Conservation (phyloP, 2,888 invertebrate species). For the Epinotia brunnichana region DNA sequence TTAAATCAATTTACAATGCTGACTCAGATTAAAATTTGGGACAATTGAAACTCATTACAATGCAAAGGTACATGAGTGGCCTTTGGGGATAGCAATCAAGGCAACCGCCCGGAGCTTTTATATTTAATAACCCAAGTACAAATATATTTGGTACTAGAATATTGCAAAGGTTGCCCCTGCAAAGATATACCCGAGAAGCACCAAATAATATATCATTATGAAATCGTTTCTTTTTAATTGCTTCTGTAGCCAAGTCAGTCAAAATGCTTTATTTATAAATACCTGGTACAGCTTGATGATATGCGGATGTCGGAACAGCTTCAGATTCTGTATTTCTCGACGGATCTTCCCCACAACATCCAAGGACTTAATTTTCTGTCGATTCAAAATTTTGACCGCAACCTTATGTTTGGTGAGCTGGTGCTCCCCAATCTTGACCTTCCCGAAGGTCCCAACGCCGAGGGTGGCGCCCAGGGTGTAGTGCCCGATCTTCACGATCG, state of each 20-base stretch:
- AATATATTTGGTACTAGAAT: too few species aligned
- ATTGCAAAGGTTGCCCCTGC: too few species aligned
- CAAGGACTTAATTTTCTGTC: constrained; percentile 99
- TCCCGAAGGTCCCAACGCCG: constrained; percentile 99
- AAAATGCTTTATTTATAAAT: neutral
- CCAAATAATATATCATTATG: neutral
- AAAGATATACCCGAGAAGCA: neutral
- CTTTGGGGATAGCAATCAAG: too few species aligned
- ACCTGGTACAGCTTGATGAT: constrained; percentile 98
- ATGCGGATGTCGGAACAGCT: constrained; percentile 99
- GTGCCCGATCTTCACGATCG: constrained; percentile 98
- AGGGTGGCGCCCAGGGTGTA: constrained; percentile 94
- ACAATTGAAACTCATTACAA: neutral
- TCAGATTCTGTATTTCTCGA: constrained; percentile 99
- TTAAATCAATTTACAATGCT: constrained; percentile 14
- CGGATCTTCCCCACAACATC: constrained; percentile 99
- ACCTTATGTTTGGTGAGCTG: constrained; percentile 99
- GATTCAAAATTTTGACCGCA: constrained; percentile 98
- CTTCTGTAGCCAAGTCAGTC: too few species aligned
- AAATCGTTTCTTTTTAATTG: too few species aligned
- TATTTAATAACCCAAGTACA: too few species aligned
- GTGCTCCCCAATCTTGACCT: constrained; percentile 99
- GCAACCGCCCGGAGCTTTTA: too few species aligned
- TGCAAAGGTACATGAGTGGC: too few species aligned
- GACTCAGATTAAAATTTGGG: constrained; percentile 14